These are phyloP conservation scores for Phaonia tiefii DNA, from an alignment of 2,888 invertebrate genomes.

Conservation along the genomic window DNA sequence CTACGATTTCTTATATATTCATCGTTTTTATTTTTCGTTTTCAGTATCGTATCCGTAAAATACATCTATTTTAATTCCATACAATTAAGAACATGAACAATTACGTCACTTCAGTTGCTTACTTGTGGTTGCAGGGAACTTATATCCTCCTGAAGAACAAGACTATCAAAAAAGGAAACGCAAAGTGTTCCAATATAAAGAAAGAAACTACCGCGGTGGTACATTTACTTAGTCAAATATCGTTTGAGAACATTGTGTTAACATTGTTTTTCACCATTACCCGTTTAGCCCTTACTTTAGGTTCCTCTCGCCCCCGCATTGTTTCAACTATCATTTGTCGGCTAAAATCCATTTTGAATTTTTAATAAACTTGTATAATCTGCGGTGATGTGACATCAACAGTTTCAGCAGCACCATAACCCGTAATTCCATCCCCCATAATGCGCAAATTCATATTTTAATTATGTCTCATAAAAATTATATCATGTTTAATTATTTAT, in stretches of 20 bases:
- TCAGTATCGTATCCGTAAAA: conserved; percentile 15
- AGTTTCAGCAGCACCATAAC: not conserved
- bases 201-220: too few relatives aligned
- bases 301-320: conserved; percentile 1
- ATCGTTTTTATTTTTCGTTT: too few relatives aligned
- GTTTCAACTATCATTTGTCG: not conserved
- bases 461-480: conserved; percentile 53
- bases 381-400: not conserved
- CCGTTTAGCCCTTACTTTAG: conserved; percentile 19
- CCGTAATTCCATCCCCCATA: not conserved
- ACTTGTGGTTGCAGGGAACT: not conserved
- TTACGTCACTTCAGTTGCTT: conserved; percentile 28
- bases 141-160: not conserved
- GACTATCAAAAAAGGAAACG: not conserved
- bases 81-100: conserved; percentile 22
- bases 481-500: conserved; percentile 56
- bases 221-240: too few relatives aligned
- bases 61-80: conserved; percentile 22
- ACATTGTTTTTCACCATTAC: conserved; percentile 20
- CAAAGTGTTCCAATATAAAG: not conserved
- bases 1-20: too few relatives aligned
- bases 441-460: conserved; percentile 56
- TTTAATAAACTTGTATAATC: not conserved
- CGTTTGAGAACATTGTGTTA: not conserved
- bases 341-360: conserved; percentile 23